These are phyloP conservation scores for Orius insidiosus DNA, from an alignment of 1,140 invertebrate species.

Conservation along the genomic window DNA sequence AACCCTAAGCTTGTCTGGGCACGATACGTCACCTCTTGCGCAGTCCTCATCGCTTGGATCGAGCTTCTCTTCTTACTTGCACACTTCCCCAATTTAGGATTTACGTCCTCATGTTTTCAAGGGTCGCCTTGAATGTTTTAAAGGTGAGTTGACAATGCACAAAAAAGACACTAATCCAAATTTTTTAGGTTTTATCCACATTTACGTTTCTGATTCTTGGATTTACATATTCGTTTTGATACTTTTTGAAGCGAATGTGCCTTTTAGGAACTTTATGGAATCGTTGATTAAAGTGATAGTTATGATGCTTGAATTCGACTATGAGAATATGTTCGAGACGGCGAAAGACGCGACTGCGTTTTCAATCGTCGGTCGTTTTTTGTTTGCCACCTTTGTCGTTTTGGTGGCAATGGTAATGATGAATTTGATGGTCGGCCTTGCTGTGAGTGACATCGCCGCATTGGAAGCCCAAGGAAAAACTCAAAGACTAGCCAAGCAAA, in stretches of 20 bases:
- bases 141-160: too few species aligned
- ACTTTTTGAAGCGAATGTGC: conserved; percentile 26
- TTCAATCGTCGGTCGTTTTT: conserved; percentile 21
- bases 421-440: conserved; percentile 29
- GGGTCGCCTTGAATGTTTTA: conserved; percentile 30
- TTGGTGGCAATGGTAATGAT: conserved; percentile 28
- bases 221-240: conserved; percentile 36
- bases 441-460: conserved; percentile 27
- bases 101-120: conserved; percentile 34
- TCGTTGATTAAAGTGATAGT: conserved; percentile 33
- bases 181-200: conserved; percentile 26
- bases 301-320: conserved; percentile 42
- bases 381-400: conserved; percentile 24
- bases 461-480: conserved; percentile 19
- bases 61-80: conserved; percentile 35
- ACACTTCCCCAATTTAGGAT: conserved; percentile 30
- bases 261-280: conserved; percentile 28
- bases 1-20: conserved; percentile 24
- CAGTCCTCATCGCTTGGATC: conserved; percentile 32
- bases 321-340: conserved; percentile 25
- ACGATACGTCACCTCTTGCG: conserved; percentile 30
- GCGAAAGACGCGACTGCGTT: conserved; percentile 7
- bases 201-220: conserved; percentile 35
- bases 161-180: too few species aligned
- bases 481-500: conserved; percentile 18